Conservation (phyloP, 2,888 invertebrate species). For the Trissolcus brochymenae region DNA sequence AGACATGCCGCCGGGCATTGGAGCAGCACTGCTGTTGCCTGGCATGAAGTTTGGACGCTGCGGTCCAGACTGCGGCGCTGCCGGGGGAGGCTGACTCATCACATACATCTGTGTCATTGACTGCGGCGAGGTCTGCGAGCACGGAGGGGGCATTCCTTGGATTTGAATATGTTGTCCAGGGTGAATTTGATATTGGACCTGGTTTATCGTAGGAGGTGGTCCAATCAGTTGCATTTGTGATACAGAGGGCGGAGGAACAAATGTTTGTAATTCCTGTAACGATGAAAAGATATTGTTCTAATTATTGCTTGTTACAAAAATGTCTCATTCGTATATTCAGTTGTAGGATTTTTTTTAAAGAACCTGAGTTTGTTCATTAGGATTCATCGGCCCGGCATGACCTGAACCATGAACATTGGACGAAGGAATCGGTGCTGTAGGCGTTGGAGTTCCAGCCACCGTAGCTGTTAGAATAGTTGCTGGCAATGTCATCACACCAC, state of each 20-base stretch:
- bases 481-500: conserved; percentile 72
- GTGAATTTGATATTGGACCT: conserved; percentile 74
- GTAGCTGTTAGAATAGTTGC: conserved; percentile 74
- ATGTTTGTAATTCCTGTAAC: conserved; percentile 71
- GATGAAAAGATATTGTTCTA: background rate
- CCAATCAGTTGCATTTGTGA: conserved; percentile 73
- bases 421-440: conserved; percentile 71
- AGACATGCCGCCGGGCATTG: conserved; percentile 70
- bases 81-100: conserved; percentile 72
- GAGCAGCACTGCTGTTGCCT: conserved; percentile 65
- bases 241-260: conserved; percentile 72
- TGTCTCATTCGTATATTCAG: too few species aligned
- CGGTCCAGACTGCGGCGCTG: background rate
- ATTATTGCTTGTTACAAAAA: too few species aligned
- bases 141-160: conserved; percentile 69
- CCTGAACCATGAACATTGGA: conserved; percentile 75
- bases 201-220: conserved; percentile 73
- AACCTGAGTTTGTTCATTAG: conserved; percentile 73
- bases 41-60: conserved; percentile 70
- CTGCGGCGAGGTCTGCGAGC: conserved; percentile 72
- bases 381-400: conserved; percentile 73
- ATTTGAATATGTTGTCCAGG: conserved; percentile 72
- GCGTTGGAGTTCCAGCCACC: conserved; percentile 70
- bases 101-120: conserved; percentile 75
- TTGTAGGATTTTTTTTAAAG: background rate